Percentiles rank a stretch among this genome's conserved stretches.
Evolutionary conservation across 2,113 vertebrate genomes (phyloP).

Genomic region (Sigmodon hispidus): DNA sequence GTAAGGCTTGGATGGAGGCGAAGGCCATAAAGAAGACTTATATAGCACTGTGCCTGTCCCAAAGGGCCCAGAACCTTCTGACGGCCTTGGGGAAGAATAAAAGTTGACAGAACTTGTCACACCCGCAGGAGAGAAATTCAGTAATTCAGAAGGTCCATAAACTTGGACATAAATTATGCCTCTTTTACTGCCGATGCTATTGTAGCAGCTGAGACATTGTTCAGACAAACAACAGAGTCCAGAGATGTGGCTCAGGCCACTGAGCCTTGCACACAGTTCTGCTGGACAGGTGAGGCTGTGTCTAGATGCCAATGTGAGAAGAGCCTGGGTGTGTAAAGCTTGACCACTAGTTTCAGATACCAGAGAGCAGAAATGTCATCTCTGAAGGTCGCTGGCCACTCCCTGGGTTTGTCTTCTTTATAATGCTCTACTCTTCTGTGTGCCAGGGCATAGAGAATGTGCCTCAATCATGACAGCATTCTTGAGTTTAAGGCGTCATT

Average conservation of each 20-base stretch:
- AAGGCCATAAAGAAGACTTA: slow-evolving; percentile 27
- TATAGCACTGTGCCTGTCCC: not conserved
- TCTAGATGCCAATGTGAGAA: not conserved
- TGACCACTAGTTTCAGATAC: not conserved
- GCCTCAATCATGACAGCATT: not conserved
- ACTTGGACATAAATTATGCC: slow-evolving; percentile 23
- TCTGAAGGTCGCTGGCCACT: not conserved
- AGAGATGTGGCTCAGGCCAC: not conserved
- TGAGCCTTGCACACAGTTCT: not conserved
- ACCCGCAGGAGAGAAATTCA: slow-evolving; percentile 64
- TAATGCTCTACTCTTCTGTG: not conserved
- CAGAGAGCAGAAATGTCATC: not conserved
- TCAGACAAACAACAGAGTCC: not conserved
- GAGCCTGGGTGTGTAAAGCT: not conserved
- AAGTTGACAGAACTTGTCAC: slow-evolving; percentile 46
- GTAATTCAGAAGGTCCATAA: slow-evolving; percentile 48
- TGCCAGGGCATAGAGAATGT: not conserved
- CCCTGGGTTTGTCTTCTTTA: slow-evolving; percentile 26
- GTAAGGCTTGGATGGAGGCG: not conserved
- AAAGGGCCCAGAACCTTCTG: slow-evolving; percentile 34
- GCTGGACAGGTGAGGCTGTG: not conserved
- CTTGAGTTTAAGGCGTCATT: not conserved
- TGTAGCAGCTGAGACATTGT: not conserved
- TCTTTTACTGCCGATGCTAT: not conserved
- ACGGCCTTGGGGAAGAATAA: slow-evolving; percentile 9